A percentile compares a stretch with the other conserved stretches of the same genome.
Evolutionary conservation across 2,888 invertebrate species (phyloP).

Genomic region (Mythimna lalbum): DNA sequence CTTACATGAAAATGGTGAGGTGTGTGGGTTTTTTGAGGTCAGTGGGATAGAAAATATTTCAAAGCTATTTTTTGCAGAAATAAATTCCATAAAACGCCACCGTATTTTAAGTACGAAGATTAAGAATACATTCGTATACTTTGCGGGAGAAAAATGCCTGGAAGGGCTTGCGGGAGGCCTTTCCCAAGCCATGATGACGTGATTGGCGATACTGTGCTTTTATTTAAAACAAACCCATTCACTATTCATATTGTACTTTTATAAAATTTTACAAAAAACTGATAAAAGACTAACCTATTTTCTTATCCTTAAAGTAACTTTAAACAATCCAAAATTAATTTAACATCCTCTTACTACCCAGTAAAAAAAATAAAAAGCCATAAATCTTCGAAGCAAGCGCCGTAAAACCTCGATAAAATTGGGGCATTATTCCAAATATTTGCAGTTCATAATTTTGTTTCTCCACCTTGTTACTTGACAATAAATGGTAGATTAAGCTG

Average conservation of each 20-base stretch:
- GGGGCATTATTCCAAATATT: constrained; percentile 61
- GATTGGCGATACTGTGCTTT: background rate
- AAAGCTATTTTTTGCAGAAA: background rate
- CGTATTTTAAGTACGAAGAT: background rate
- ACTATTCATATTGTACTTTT: background rate
- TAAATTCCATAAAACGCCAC: background rate
- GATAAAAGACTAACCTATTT: background rate
- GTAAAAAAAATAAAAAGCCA: constrained; percentile 46
- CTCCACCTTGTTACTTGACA: constrained; percentile 60
- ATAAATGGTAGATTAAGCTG: constrained; percentile 69
- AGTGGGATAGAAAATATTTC: constrained; percentile 7
- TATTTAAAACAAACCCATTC: background rate
- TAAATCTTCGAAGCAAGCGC: constrained; percentile 35
- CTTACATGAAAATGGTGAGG: constrained; percentile 35
- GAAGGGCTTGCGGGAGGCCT: no score
- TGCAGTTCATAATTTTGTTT: constrained; percentile 61
- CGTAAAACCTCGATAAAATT: constrained; percentile 59
- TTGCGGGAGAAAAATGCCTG: no score
- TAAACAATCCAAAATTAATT: constrained; percentile 41
- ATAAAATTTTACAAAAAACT: background rate
- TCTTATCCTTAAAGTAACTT: constrained; percentile 1
- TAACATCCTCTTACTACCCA: constrained; percentile 17
- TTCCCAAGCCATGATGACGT: no score
- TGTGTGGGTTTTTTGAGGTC: constrained; percentile 13
- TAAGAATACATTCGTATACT: background rate